Conservation (phyloP, 2,888 invertebrate genomes). For the Micropterix aruncella region DNA sequence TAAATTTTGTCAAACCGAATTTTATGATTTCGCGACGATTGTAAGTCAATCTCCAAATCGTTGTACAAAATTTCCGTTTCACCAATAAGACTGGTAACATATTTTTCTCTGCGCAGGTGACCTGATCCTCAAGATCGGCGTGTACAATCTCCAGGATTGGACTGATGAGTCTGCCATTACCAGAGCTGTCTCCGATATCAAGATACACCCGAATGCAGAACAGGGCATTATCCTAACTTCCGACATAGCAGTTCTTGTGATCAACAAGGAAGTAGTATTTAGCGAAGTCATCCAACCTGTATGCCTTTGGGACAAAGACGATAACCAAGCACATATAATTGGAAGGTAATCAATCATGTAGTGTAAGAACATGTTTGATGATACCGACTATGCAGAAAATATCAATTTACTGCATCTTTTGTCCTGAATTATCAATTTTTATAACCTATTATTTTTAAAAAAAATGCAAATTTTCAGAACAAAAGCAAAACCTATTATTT, state of each 20-base stretch:
- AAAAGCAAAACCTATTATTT: too few relatives aligned
- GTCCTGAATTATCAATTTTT: too few relatives aligned
- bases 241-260: constrained; percentile 40
- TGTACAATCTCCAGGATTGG: constrained; percentile 32
- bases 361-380: too few relatives aligned
- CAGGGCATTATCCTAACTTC: background rate
- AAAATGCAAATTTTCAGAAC: too few relatives aligned
- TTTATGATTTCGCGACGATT: too few relatives aligned
- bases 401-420: too few relatives aligned
- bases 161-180: constrained; percentile 31
- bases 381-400: too few relatives aligned
- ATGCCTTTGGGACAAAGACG: constrained; percentile 40
- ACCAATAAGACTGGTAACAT: too few relatives aligned
- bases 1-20: too few relatives aligned
- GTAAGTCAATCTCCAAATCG: too few relatives aligned
- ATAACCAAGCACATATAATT: constrained; percentile 22
- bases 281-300: constrained; percentile 37
- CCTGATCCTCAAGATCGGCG: constrained; percentile 31
- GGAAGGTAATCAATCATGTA: constrained; percentile 21
- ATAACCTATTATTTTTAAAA: too few relatives aligned
- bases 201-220: background rate
- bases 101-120: constrained; percentile 20
- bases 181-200: constrained; percentile 20
- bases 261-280: constrained; percentile 31
- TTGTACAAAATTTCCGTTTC: too few relatives aligned